Percentiles rank a stretch among this genome's conserved stretches.
phyloP scores from a whole-genome alignment of 2,113 vertebrate species.

The Rallus limicola region DNA sequence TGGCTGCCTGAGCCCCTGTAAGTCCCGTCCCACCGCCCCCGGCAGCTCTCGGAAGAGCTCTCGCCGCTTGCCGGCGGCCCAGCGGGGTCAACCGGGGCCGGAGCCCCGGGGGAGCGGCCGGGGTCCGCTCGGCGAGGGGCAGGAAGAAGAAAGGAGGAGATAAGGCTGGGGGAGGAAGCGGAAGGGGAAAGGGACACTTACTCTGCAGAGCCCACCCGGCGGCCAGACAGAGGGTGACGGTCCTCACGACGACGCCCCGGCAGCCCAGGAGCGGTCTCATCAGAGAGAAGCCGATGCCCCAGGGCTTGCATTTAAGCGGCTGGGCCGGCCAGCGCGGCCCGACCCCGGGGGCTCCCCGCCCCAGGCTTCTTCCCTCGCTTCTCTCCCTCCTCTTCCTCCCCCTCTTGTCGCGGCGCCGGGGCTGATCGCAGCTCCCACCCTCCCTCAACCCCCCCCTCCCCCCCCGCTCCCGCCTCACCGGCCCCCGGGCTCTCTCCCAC shows the following conservation, averaged over 20 bases:
- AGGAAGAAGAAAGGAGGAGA: neutral
- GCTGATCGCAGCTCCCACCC: neutral
- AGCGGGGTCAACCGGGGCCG: neutral
- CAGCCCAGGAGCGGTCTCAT: conserved; percentile 59
- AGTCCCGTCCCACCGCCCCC: neutral
- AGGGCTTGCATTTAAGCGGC: neutral
- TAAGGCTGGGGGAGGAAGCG: neutral
- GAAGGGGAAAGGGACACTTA: conserved; percentile 31
- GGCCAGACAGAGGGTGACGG: conserved; percentile 65
- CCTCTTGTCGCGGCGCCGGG: neutral
- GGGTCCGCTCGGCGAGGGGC: neutral
- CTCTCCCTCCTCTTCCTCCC: neutral
- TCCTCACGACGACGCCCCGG: conserved; percentile 18
- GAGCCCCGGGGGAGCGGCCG: neutral
- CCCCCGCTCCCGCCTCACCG: neutral
- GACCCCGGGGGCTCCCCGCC: neutral
- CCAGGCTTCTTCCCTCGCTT: neutral
- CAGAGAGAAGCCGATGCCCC: neutral
- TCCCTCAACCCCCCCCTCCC: no score
- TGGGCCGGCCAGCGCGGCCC: neutral
- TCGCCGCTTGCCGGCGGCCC: neutral
- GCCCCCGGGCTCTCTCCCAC: neutral
- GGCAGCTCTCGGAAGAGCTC: neutral
- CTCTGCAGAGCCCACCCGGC: conserved; percentile 70
- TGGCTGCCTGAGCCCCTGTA: neutral